Percentiles rank a stretch among this genome's conserved stretches.
phyloP scores from a whole-genome alignment of 2,888 invertebrate species.

The Melieria picta region DNA sequence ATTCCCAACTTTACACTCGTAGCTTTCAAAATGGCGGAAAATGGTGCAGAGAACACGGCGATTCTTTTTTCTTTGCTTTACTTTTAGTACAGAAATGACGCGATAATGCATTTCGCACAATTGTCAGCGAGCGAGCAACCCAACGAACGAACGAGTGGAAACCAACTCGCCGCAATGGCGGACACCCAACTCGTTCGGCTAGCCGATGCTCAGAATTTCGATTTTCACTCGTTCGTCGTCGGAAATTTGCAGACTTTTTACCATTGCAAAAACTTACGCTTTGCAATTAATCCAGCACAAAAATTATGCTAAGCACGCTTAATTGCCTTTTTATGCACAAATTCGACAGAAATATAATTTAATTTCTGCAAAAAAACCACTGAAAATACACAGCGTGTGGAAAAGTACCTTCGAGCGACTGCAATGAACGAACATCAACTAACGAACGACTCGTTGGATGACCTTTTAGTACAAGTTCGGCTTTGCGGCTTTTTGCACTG shows the following conservation, averaged over 20 bases:
- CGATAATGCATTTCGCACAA: constrained; percentile 47
- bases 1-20: constrained; percentile 63
- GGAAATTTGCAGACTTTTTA: constrained; percentile 11
- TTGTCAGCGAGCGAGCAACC: background rate
- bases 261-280: constrained; percentile 11
- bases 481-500: constrained; percentile 32
- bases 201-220: constrained; percentile 22
- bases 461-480: constrained; percentile 38
- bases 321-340: constrained; percentile 4
- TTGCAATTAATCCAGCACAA: background rate
- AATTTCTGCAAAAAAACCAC: constrained; percentile 10
- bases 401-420: constrained; percentile 13
- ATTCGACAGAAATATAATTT: constrained; percentile 15
- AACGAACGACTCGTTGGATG: constrained; percentile 23
- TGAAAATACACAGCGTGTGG: constrained; percentile 17
- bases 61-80: constrained; percentile 48
- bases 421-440: constrained; percentile 40
- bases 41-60: constrained; percentile 52
- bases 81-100: constrained; percentile 67
- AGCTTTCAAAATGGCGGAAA: constrained; percentile 68
- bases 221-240: constrained; percentile 35
- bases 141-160: constrained; percentile 36
- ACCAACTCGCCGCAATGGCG: constrained; percentile 43
- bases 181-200: constrained; percentile 34
- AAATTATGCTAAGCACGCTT: background rate